These are phyloP conservation scores for Sycophila sp. DNA, from an alignment of 1,140 invertebrate genomes.

Conservation along the genomic window DNA sequence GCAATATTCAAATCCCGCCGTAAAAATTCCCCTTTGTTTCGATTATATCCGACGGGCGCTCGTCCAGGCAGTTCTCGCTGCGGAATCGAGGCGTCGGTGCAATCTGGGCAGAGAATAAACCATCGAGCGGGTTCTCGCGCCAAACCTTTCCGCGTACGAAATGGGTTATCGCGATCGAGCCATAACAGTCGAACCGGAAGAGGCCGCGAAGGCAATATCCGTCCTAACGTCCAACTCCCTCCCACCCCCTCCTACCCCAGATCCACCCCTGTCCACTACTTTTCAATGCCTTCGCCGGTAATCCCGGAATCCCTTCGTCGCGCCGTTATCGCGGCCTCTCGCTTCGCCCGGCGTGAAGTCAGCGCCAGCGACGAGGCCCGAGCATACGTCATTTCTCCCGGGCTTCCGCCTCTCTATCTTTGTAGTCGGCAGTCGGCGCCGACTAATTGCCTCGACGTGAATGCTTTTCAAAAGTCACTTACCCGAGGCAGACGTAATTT, in stretches of 20 bases:
- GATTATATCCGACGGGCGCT: too few relatives aligned
- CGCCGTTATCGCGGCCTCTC: too few relatives aligned
- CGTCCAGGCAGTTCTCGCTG: too few relatives aligned
- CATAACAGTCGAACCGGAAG: constrained; percentile 18
- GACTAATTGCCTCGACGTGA: constrained; percentile 11
- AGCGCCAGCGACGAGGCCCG: neutral
- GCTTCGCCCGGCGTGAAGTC: neutral
- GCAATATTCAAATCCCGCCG: too few relatives aligned
- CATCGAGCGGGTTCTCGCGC: too few relatives aligned
- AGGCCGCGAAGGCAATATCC: constrained; percentile 35
- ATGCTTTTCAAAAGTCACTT: constrained; percentile 27
- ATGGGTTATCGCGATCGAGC: constrained; percentile 11
- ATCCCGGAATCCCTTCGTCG: too few relatives aligned
- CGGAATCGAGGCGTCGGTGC: too few relatives aligned
- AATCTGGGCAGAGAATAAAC: too few relatives aligned
- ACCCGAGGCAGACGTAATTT: constrained; percentile 24
- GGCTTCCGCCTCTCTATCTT: neutral
- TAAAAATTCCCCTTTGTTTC: too few relatives aligned
- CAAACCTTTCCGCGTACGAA: neutral
- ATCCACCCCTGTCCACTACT: neutral
- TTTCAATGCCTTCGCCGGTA: neutral
- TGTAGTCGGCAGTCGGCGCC: neutral
- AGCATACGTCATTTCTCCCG: constrained; percentile 1
- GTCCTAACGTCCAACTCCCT: constrained; percentile 7
- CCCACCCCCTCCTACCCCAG: neutral